Conservation (phyloP, 2,797 vertebrate genomes). For the Falco peregrinus region DNA sequence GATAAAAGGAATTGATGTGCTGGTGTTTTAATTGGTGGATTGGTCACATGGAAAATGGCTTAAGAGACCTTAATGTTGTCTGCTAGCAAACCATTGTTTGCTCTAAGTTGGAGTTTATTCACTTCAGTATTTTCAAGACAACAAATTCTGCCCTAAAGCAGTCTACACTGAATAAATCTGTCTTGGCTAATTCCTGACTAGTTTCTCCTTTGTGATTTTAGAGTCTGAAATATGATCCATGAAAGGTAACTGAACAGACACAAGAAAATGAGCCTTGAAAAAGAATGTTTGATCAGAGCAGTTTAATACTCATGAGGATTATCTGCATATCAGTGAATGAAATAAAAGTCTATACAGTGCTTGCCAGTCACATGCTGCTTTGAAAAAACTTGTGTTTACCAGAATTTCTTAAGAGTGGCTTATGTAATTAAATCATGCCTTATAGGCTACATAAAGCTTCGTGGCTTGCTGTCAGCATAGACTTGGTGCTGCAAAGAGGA, state of each 20-base stretch:
- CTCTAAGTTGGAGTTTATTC: background rate
- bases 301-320: background rate
- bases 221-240: background rate
- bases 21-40: slow-evolving; percentile 14
- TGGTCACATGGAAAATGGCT: background rate
- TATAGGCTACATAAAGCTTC: background rate
- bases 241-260: background rate
- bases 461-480: background rate
- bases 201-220: background rate
- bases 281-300: background rate
- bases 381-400: background rate
- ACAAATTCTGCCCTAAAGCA: background rate
- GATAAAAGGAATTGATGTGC: background rate
- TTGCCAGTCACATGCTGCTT: background rate
- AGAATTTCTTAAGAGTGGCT: background rate
- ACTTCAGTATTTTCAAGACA: background rate
- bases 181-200: background rate
- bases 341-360: background rate
- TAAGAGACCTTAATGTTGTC: background rate
- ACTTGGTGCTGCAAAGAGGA: background rate
- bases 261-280: background rate
- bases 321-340: background rate
- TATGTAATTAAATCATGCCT: background rate
- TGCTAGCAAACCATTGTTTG: background rate
- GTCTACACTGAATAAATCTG: background rate